A percentile compares a stretch with the other conserved stretches of the same genome.
These are phyloP conservation scores for Acrobeloides nanus DNA, from an alignment of 2,888 invertebrate genomes.

Conservation along the genomic window DNA sequence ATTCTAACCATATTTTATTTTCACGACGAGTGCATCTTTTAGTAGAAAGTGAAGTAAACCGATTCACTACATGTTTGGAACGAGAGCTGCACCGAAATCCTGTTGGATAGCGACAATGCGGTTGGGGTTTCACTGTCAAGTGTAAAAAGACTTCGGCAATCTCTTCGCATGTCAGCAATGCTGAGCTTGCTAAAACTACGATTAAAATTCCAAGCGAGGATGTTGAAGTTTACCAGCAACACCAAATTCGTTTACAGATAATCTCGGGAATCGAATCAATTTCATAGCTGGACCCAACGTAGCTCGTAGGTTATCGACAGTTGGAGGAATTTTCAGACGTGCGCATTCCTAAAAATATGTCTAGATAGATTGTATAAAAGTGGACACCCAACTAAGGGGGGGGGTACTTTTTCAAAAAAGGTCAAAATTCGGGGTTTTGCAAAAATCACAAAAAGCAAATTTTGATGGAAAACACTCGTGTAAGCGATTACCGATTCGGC, in stretches of 20 bases:
- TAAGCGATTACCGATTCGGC: constrained; percentile 16
- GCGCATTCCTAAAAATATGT: constrained; percentile 17
- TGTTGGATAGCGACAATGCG: constrained; percentile 20
- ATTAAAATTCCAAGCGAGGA: background rate
- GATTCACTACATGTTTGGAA: constrained; percentile 25
- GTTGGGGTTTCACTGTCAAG: constrained; percentile 23
- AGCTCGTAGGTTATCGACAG: constrained; percentile 22
- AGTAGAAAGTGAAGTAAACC: constrained; percentile 23
- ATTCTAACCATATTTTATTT: constrained; percentile 23
- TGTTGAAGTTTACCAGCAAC: constrained; percentile 17
- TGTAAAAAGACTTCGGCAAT: constrained; percentile 31
- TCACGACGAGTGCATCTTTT: constrained; percentile 28
- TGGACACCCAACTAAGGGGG: background rate
- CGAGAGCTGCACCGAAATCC: constrained; percentile 25
- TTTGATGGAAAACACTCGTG: too few species aligned
- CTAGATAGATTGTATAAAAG: background rate
- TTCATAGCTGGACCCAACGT: constrained; percentile 26
- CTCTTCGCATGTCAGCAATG: constrained; percentile 28
- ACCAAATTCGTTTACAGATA: constrained; percentile 31
- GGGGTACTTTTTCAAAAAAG: background rate
- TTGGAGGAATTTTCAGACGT: constrained; percentile 14
- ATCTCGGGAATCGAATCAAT: constrained; percentile 29
- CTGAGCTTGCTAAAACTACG: constrained; percentile 17
- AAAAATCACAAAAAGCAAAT: background rate
- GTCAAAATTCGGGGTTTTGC: too few species aligned